A percentile compares a stretch with the other conserved stretches of the same genome.
Conservation (phyloP, 2,113 vertebrate genomes). For the Morone chrysops region DNA sequence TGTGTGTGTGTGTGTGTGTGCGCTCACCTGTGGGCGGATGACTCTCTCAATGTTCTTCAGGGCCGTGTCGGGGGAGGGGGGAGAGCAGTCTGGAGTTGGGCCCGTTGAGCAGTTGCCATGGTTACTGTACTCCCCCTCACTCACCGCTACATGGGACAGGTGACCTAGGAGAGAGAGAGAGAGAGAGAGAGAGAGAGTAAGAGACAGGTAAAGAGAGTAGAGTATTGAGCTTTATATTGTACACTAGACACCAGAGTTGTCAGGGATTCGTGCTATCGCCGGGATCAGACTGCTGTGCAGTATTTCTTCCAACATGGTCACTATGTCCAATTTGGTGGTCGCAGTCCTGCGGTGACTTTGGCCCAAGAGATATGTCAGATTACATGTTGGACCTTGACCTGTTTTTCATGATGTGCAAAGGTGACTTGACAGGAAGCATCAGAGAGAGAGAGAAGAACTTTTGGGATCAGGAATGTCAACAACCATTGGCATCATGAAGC, state of each 20-base stretch:
- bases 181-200: conserved; percentile 28
- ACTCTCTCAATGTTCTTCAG: conserved; percentile 99
- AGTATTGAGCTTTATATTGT: background rate
- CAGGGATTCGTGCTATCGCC: background rate
- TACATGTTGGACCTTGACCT: too few relatives aligned
- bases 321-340: background rate
- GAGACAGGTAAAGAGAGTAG: conserved; percentile 19
- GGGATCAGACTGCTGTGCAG: background rate
- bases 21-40: conserved; percentile 96
- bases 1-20: conserved; percentile 31
- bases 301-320: background rate
- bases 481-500: background rate
- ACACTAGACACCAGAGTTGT: background rate
- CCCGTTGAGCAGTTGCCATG: conserved; percentile 95
- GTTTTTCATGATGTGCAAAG: background rate
- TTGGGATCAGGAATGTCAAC: background rate
- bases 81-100: conserved; percentile 97
- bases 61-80: conserved; percentile 97
- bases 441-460: background rate
- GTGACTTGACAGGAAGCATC: background rate
- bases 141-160: conserved; percentile 89
- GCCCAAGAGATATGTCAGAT: background rate
- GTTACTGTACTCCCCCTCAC: conserved; percentile 90
- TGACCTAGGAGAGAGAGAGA: conserved; percentile 85
- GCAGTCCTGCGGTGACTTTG: background rate